Percentiles rank a stretch among this genome's conserved stretches.
phyloP scores from a whole-genome alignment of 1,140 invertebrate genomes.

The Brachionus plicatilis region DNA sequence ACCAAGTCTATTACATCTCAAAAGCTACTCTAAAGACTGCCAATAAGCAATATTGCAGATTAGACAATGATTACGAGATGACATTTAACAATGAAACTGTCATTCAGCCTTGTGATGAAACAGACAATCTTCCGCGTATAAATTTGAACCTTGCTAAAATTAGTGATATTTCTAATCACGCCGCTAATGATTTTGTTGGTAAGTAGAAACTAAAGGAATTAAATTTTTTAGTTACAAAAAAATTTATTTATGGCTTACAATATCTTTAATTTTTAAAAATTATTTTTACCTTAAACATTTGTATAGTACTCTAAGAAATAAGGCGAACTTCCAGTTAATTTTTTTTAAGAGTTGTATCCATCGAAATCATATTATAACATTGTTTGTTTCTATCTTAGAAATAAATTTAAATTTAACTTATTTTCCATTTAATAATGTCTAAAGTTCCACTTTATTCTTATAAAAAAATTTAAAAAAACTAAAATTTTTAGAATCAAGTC shows the following conservation, averaged over 20 bases:
- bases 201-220: conserved; percentile 62
- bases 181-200: conserved; percentile 60
- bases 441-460: too few relatives aligned
- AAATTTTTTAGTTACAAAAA: neutral
- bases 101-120: conserved; percentile 58
- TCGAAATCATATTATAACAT: too few relatives aligned
- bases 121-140: conserved; percentile 66
- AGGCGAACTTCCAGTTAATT: too few relatives aligned
- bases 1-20: conserved; percentile 75
- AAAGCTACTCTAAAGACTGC: conserved; percentile 76
- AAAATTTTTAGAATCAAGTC: too few relatives aligned
- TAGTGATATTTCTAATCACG: conserved; percentile 65
- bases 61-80: conserved; percentile 95
- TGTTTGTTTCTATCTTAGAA: too few relatives aligned
- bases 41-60: conserved; percentile 76
- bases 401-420: too few relatives aligned
- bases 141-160: conserved; percentile 77
- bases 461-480: too few relatives aligned
- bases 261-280: conserved; percentile 33
- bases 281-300: too few relatives aligned
- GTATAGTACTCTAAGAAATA: too few relatives aligned
- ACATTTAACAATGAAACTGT: conserved; percentile 73
- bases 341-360: too few relatives aligned
- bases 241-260: neutral
- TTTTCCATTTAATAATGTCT: too few relatives aligned